A percentile compares a stretch with the other conserved stretches of the same genome.
phyloP scores from a whole-genome alignment of 2,888 invertebrate genomes.

The Hololepta plana region DNA sequence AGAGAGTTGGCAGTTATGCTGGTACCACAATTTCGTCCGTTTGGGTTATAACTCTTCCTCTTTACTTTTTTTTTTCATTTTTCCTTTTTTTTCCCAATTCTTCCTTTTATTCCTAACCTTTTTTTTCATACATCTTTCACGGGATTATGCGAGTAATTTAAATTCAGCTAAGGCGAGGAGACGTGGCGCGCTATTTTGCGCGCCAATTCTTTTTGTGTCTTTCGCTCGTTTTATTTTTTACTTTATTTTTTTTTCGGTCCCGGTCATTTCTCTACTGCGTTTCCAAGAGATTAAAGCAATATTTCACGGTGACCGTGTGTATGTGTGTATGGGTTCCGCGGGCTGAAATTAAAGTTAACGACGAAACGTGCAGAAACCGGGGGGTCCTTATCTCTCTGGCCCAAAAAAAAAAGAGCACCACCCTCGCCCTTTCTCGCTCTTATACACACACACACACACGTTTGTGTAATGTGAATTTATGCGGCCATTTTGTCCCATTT shows the following conservation, averaged over 20 bases:
- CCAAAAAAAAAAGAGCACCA: too few species aligned
- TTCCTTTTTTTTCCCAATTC: too few species aligned
- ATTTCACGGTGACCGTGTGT: too few species aligned
- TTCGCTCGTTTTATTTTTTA: constrained; percentile 3
- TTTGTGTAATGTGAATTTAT: constrained; percentile 26
- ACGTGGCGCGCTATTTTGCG: constrained; percentile 22
- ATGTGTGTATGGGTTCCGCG: constrained; percentile 15
- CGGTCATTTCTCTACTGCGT: too few species aligned
- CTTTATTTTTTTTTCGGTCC: too few species aligned
- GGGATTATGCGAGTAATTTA: constrained; percentile 27
- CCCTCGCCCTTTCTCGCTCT: too few species aligned
- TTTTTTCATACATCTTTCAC: constrained; percentile 22
- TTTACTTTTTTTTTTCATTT: too few species aligned
- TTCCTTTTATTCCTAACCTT: too few species aligned
- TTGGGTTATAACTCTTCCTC: too few species aligned
- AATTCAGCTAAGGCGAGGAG: constrained; percentile 28
- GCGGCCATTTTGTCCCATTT: constrained; percentile 22
- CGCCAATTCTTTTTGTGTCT: constrained; percentile 17
- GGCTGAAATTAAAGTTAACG: constrained; percentile 22
- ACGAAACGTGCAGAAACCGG: constrained; percentile 22
- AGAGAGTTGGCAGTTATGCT: too few species aligned
- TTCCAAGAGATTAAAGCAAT: constrained; percentile 28
- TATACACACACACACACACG: constrained; percentile 18
- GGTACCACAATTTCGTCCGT: too few species aligned
- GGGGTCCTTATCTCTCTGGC: too few species aligned